phyloP scores from a whole-genome alignment of 2,113 vertebrate species.

The Plestiodon gilberti region DNA sequence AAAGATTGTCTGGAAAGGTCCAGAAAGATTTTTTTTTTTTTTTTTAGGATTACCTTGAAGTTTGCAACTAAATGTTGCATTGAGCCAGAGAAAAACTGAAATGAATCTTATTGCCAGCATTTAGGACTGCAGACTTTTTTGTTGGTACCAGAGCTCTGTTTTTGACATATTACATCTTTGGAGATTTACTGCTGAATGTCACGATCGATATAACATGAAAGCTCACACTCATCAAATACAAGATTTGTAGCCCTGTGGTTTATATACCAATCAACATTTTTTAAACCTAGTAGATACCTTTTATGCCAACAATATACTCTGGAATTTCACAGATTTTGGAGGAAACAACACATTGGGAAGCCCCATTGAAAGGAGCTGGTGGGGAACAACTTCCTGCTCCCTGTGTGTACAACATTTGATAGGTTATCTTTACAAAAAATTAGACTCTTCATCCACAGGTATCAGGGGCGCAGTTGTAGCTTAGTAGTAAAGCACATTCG shows the following conservation, averaged over 20 bases:
- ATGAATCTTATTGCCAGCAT: slow-evolving; percentile 22
- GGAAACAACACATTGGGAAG: not conserved
- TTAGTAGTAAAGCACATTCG: no score
- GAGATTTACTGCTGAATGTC: slow-evolving; percentile 32
- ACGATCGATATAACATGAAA: not conserved
- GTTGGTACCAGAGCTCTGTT: slow-evolving; percentile 3
- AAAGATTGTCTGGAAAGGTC: slow-evolving; percentile 21
- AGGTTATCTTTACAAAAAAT: not conserved
- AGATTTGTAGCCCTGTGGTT: not conserved
- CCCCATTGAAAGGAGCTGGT: not conserved
- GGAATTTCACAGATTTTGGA: not conserved
- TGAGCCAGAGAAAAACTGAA: not conserved
- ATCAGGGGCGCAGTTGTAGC: no score
- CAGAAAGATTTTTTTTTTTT: not conserved
- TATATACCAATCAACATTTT: slow-evolving; percentile 12
- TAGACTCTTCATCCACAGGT: not conserved
- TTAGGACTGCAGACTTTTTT: not conserved
- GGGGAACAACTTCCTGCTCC: not conserved
- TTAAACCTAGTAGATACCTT: not conserved
- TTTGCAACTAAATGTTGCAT: not conserved
- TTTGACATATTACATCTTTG: slow-evolving; percentile 17
- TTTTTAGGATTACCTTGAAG: not conserved
- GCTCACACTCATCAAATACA: slow-evolving; percentile 9
- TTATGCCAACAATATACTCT: not conserved
- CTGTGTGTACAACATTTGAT: not conserved